Base-by-base conservation (phyloP, 2,888 invertebrate species). In the Sinodicranocentrus sp. region DNA sequence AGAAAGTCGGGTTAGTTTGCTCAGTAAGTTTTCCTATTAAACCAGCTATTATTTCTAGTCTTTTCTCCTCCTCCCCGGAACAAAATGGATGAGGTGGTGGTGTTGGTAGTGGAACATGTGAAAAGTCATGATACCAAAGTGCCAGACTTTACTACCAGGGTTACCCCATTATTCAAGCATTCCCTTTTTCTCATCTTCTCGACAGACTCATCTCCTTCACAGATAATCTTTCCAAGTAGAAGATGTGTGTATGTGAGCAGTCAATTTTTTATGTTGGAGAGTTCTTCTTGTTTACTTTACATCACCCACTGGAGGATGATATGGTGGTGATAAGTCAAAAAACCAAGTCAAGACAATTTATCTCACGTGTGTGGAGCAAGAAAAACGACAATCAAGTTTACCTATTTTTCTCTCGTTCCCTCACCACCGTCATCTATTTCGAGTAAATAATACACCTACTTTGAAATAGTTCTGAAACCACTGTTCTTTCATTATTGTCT, bases 1-100 rank as follows among this genome's bases (percentile, higher is more conserved):
- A n/a, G n/a, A n/a, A n/a, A n/a, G n/a, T n/a, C n/a, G n/a, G n/a
- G n/a, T n/a, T n/a, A 15, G 63, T 65, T 43, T 61, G 17, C 59
- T 48, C 63, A 33, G 63, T 63, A 76, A 76, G 65, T 76, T 76
- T 76, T 76, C 39, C 75, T 76, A 76, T 76, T 76, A 76, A 54
- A 76, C 28, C 39, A 25, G 52, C 75, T 54, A 76, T 76, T 76
- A 76, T n/a, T 68, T 72, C 59, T 17, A 26, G n/a, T 72, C 54
- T 33, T 33, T 28, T 57, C 33, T 71, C 23, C n/a, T 25, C 26
- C 39, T 54, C 59, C 23, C 17, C 43, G 28, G 26, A 43, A 63
- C 33, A 65, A 65, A 65, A 65, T 39, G 65, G 23, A 65, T 65
- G 65, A 44, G 65, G 65, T 43, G 21, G 57, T 23, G 57, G 21